These are phyloP conservation scores for Copidosoma floridanum DNA, from an alignment of 1,140 invertebrate genomes.

Conservation along the genomic window DNA sequence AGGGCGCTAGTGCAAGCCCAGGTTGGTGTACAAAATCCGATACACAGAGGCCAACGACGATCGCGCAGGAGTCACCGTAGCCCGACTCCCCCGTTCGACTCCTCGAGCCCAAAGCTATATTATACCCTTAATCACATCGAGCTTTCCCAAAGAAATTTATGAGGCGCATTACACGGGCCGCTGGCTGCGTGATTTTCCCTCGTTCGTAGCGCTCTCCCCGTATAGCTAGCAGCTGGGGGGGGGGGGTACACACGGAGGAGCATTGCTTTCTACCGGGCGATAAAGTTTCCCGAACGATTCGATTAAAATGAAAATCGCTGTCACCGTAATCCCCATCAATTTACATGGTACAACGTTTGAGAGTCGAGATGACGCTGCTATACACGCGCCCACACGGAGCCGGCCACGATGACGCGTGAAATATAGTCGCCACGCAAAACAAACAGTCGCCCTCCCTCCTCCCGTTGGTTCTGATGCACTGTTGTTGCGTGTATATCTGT, in stretches of 20 bases:
- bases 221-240: no score
- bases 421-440: no score
- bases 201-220: background rate
- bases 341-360: no score
- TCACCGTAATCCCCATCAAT: conserved; percentile 24
- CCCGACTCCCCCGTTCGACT: no score
- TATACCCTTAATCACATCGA: conserved; percentile 7
- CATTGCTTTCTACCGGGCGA: conserved; percentile 8
- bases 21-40: no score
- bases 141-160: conserved; percentile 18
- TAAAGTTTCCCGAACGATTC: conserved; percentile 14
- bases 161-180: conserved; percentile 5
- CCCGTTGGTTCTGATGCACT: no score
- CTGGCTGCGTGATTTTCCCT: background rate
- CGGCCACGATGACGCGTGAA: background rate
- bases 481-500: no score
- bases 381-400: conserved; percentile 16
- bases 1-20: no score
- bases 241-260: background rate
- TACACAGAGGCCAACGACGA: background rate
- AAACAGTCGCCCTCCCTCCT: no score
- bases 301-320: conserved; percentile 24
- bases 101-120: no score
- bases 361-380: no score
- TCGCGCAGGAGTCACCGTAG: background rate